Evolutionary conservation across 2,113 vertebrate genomes (phyloP).

Genomic region (Cinclus cinclus): DNA sequence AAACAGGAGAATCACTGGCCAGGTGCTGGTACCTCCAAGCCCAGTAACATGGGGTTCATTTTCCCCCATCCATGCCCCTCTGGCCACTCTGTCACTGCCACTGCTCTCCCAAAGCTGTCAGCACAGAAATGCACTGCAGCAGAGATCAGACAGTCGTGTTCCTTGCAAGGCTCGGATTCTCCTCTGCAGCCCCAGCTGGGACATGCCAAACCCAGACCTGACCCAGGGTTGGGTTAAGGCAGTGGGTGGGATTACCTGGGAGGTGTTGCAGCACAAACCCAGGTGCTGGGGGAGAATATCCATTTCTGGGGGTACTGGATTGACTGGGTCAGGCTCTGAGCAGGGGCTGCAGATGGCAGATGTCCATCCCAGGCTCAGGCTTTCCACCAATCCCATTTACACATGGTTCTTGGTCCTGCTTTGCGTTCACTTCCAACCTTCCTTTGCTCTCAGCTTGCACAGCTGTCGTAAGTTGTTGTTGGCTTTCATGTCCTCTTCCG

Average conservation of each 20-base stretch:
- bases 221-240: not conserved
- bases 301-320: not conserved
- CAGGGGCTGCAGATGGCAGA: not conserved
- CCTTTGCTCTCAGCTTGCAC: not conserved
- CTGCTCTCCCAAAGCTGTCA: not conserved
- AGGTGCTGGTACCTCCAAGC: not conserved
- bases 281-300: not conserved
- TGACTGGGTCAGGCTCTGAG: not conserved
- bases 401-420: not conserved
- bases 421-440: fast-evolving
- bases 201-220: not conserved
- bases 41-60: fast-evolving
- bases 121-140: not conserved
- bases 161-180: not conserved
- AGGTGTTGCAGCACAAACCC: not conserved
- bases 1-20: fast-evolving
- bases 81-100: not conserved
- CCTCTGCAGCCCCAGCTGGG: not conserved
- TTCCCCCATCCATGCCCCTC: fast-evolving
- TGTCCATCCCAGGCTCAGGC: not conserved
- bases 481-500: fast-evolving
- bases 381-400: not conserved
- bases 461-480: no score
- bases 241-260: not conserved
- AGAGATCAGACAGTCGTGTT: not conserved